Percentiles rank a stretch among this genome's conserved stretches.
Conservation (phyloP, 1,140 invertebrate species). For the Drosophila arawakana region DNA sequence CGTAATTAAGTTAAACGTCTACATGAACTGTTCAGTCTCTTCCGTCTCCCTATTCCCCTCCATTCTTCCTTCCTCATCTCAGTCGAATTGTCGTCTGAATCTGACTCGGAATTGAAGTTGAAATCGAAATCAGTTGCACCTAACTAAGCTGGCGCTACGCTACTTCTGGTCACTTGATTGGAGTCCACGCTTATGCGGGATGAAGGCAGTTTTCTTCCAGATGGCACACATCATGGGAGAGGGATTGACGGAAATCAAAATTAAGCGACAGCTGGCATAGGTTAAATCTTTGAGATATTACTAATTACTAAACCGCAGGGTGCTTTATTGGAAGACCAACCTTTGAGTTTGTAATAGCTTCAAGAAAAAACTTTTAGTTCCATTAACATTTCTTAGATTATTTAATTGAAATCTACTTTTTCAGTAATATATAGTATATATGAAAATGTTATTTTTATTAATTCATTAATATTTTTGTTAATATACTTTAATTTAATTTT, state of each 20-base stretch:
- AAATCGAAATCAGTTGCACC: constrained; percentile 23
- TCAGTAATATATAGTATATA: not conserved
- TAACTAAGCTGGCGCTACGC: constrained; percentile 42
- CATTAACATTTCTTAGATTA: not conserved
- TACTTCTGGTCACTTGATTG: constrained; percentile 44
- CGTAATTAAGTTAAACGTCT: constrained; percentile 71
- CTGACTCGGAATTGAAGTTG: not conserved
- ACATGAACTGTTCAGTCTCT: constrained; percentile 32
- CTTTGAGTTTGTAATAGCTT: not conserved
- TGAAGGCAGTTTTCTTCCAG: constrained; percentile 29
- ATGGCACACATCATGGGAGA: constrained; percentile 19
- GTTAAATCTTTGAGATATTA: not conserved
- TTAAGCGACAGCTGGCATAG: not conserved
- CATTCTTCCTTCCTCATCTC: constrained; percentile 1
- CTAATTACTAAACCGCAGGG: constrained; percentile 2
- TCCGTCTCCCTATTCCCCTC: constrained; percentile 33
- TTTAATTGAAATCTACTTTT: not conserved
- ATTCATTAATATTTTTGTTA: too few relatives aligned
- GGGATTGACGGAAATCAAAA: not conserved
- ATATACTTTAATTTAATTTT: not conserved
- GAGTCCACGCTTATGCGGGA: constrained; percentile 43
- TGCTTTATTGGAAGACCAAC: not conserved
- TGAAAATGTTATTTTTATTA: too few relatives aligned
- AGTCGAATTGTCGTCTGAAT: constrained; percentile 34
- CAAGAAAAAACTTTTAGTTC: too few relatives aligned